Conservation (phyloP, 2,888 invertebrate species). For the Hirtodrosophila trivittata region DNA sequence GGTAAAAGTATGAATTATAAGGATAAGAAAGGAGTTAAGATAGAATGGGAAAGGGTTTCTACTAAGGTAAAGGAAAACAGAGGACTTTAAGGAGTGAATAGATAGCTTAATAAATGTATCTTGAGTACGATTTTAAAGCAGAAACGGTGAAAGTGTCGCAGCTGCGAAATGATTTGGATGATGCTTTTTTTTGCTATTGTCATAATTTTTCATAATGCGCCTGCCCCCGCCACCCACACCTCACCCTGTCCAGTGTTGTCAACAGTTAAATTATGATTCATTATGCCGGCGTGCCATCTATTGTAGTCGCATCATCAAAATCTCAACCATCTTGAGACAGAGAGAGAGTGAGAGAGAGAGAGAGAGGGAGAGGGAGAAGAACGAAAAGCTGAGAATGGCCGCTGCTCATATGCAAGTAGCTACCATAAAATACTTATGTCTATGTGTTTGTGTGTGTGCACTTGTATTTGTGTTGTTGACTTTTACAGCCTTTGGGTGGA, state of each 20-base stretch:
- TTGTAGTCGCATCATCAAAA: constrained; percentile 62
- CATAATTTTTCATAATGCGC: constrained; percentile 3
- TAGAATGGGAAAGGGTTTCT: too few relatives aligned
- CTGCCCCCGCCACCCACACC: background rate
- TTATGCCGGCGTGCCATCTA: constrained; percentile 54
- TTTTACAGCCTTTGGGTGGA: constrained; percentile 44
- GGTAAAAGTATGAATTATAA: too few relatives aligned
- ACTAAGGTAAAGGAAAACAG: too few relatives aligned
- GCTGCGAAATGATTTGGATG: constrained; percentile 39
- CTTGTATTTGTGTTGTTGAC: constrained; percentile 22
- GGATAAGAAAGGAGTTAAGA: too few relatives aligned
- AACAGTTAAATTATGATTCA: constrained; percentile 66
- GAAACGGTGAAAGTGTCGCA: constrained; percentile 31
- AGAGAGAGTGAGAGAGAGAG: background rate
- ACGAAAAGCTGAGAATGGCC: constrained; percentile 23
- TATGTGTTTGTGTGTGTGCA: constrained; percentile 15
- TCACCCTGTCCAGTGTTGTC: constrained; percentile 39
- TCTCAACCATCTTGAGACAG: constrained; percentile 53
- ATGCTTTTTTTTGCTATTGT: constrained; percentile 6
- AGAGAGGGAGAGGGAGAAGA: background rate
- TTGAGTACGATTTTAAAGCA: background rate
- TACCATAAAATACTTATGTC: constrained; percentile 53
- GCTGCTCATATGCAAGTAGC: constrained; percentile 43
- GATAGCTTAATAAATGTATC: too few relatives aligned
- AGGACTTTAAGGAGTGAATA: too few relatives aligned